A percentile compares a stretch with the other conserved stretches of the same genome.
These are phyloP conservation scores for Doryteuthis pealeii DNA, from an alignment of 1,140 invertebrate species.

Conservation along the genomic window DNA sequence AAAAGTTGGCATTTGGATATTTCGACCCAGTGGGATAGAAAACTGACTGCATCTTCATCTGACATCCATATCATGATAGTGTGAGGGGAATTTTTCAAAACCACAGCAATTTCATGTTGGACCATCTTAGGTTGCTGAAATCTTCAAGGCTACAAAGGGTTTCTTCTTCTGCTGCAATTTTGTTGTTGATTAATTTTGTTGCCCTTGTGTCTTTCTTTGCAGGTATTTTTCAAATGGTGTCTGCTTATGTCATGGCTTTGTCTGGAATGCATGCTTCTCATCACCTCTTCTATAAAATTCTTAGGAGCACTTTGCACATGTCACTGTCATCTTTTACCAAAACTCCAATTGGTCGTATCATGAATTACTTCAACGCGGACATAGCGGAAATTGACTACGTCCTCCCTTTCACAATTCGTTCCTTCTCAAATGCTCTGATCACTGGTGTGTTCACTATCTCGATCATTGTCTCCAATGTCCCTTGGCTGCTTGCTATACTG, in stretches of 20 bases:
- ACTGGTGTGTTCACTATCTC: conserved; percentile 82
- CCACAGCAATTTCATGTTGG: too few species aligned
- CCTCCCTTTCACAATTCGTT: conserved; percentile 63
- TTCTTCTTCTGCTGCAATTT: too few species aligned
- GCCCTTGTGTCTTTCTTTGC: conserved; percentile 21
- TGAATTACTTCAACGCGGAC: conserved; percentile 72
- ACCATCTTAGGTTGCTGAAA: too few species aligned
- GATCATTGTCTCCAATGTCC: conserved; percentile 85
- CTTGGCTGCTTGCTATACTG: conserved; percentile 78
- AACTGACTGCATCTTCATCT: too few species aligned
- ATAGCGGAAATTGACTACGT: conserved; percentile 62
- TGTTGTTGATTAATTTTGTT: neutral
- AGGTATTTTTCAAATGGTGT: conserved; percentile 47
- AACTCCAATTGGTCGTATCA: conserved; percentile 76
- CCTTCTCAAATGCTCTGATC: conserved; percentile 60
- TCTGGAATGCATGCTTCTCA: conserved; percentile 54
- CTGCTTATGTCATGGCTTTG: conserved; percentile 46
- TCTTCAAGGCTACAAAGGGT: too few species aligned
- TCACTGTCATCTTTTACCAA: conserved; percentile 72
- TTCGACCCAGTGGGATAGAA: too few species aligned
- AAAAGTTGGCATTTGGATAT: too few species aligned
- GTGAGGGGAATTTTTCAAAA: too few species aligned
- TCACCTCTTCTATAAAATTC: conserved; percentile 46
- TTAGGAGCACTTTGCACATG: conserved; percentile 68
- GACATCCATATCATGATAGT: too few species aligned